Evolutionary conservation across 2,113 vertebrate genomes (phyloP).

Genomic region (Passer domesticus): DNA sequence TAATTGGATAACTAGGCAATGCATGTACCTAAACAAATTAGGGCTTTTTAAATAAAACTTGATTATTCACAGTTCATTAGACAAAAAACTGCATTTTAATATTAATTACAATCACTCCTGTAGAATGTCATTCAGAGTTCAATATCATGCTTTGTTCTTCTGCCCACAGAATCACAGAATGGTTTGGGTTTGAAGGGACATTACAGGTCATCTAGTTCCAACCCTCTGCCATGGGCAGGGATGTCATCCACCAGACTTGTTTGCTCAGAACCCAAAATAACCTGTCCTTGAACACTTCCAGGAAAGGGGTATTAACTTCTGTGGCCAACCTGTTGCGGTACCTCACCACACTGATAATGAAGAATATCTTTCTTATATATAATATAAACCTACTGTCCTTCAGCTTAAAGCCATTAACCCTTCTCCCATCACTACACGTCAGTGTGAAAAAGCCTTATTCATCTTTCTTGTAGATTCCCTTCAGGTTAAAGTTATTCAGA

Average conservation of each 20-base stretch:
- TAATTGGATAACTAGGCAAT: constrained; percentile 77
- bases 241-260: neutral
- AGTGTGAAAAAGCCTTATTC: neutral
- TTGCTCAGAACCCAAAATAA: neutral
- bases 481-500: neutral
- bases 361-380: neutral
- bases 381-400: neutral
- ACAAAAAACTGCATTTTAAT: constrained; percentile 67
- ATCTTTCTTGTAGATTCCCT: neutral
- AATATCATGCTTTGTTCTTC: neutral
- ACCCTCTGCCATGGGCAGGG: neutral
- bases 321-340: neutral
- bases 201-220: neutral
- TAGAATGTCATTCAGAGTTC: constrained; percentile 44
- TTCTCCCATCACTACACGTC: fast-evolving
- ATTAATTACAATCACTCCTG: constrained; percentile 59
- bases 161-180: neutral
- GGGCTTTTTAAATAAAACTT: constrained; percentile 72
- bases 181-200: neutral
- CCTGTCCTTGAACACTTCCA: neutral
- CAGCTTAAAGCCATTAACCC: neutral
- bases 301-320: neutral
- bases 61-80: constrained; percentile 78
- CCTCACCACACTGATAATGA: neutral
- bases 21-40: constrained; percentile 78